Percentiles rank a stretch among this genome's conserved stretches.
phyloP scores from a whole-genome alignment of 1,140 invertebrate genomes.

The Charaxes varanes region DNA sequence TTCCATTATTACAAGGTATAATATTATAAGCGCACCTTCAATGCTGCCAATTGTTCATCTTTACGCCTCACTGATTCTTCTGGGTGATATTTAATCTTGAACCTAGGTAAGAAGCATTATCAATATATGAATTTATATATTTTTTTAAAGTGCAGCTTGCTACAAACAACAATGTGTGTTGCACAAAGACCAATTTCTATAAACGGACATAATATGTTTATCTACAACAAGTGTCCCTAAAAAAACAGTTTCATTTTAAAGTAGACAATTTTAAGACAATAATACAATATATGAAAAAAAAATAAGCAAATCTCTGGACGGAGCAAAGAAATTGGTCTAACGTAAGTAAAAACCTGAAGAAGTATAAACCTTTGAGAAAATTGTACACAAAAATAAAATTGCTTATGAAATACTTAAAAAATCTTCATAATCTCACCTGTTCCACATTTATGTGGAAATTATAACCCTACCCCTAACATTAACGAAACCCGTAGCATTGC shows the following conservation, averaged over 20 bases:
- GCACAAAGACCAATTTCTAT: slow-evolving; percentile 25
- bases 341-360: slow-evolving; percentile 18
- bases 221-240: too few relatives aligned
- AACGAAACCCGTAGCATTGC: slow-evolving; percentile 75
- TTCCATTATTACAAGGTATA: slow-evolving; percentile 1
- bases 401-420: slow-evolving; percentile 64
- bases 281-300: too few relatives aligned
- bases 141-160: not conserved
- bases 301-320: too few relatives aligned
- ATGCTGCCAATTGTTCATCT: slow-evolving; percentile 87
- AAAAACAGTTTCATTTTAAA: too few relatives aligned
- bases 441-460: slow-evolving; percentile 65
- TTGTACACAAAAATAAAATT: slow-evolving; percentile 46
- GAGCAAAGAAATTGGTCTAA: slow-evolving; percentile 21
- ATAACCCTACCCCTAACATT: slow-evolving; percentile 68
- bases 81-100: slow-evolving; percentile 99
- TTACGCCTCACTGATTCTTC: slow-evolving; percentile 94
- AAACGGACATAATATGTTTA: not conserved
- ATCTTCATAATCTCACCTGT: slow-evolving; percentile 73
- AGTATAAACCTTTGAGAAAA: slow-evolving; percentile 18
- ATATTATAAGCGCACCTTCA: slow-evolving; percentile 79
- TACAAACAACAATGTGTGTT: slow-evolving; percentile 20
- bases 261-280: too few relatives aligned
- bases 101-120: slow-evolving; percentile 81
- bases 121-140: slow-evolving; percentile 6